Evolutionary conservation across 2,888 invertebrate species (phyloP).

Genomic region (Drosophila kambysellisi): DNA sequence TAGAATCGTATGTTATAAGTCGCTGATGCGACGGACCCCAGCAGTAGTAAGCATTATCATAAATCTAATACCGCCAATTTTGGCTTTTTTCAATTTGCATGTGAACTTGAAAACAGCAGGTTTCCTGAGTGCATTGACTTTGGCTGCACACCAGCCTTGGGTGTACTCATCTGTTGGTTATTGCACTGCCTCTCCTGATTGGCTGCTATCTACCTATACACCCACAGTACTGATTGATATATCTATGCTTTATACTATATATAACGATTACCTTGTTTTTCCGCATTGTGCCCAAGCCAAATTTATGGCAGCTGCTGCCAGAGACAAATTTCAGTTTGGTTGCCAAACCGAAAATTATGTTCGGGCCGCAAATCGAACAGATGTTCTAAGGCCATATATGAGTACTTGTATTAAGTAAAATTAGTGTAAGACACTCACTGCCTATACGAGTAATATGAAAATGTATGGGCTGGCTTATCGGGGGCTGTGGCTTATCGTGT

Average conservation of each 20-base stretch:
- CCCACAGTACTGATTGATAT: constrained; percentile 40
- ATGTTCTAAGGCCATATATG: constrained; percentile 27
- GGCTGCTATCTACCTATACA: constrained; percentile 39
- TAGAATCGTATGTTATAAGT: constrained; percentile 64
- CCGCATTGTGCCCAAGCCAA: constrained; percentile 40
- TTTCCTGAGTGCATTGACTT: constrained; percentile 63
- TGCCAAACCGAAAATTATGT: constrained; percentile 43
- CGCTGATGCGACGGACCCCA: constrained; percentile 42
- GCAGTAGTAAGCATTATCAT: constrained; percentile 55
- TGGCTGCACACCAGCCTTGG: constrained; percentile 48
- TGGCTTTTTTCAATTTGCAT: constrained; percentile 72
- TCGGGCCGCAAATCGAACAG: constrained; percentile 36
- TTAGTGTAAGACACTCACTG: constrained; percentile 27
- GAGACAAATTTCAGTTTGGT: constrained; percentile 12
- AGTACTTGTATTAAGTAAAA: constrained; percentile 41
- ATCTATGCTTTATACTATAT: constrained; percentile 23
- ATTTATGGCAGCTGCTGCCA: constrained; percentile 63
- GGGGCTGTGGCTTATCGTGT: constrained; percentile 49
- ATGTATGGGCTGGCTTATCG: constrained; percentile 70
- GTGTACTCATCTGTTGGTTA: constrained; percentile 52
- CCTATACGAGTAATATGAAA: constrained; percentile 57
- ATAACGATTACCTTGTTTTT: constrained; percentile 54
- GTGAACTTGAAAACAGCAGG: constrained; percentile 65
- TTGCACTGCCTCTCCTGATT: constrained; percentile 41
- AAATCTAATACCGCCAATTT: constrained; percentile 69